Percentiles rank a stretch among this genome's conserved stretches.
phyloP scores from a whole-genome alignment of 2,888 invertebrate species.

The Nomada fucata region DNA sequence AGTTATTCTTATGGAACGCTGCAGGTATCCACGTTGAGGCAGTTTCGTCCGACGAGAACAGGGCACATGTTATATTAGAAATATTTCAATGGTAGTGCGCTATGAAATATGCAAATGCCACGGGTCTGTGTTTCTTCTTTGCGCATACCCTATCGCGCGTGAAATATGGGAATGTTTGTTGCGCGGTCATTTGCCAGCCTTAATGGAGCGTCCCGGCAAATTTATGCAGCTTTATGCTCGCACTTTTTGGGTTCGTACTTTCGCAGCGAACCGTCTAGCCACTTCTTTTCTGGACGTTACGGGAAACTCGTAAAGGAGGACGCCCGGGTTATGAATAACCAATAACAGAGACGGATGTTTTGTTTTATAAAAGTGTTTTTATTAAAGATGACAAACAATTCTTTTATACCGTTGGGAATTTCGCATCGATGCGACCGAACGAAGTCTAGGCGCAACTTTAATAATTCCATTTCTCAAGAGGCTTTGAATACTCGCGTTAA shows the following conservation, averaged over 20 bases:
- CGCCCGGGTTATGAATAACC: neutral
- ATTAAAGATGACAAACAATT: too few relatives aligned
- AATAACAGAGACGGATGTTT: neutral
- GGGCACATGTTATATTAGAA: constrained; percentile 38
- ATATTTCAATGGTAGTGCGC: constrained; percentile 45
- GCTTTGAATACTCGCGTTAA: neutral
- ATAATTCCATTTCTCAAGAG: neutral
- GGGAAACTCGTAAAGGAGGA: neutral
- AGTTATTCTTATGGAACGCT: neutral
- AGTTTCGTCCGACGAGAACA: neutral
- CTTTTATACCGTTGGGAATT: too few relatives aligned
- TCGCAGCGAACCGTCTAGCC: neutral
- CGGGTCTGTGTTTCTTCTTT: constrained; percentile 54
- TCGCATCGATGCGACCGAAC: too few relatives aligned
- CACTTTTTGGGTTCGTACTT: constrained; percentile 41
- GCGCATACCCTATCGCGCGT: constrained; percentile 41
- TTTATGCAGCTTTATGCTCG: constrained; percentile 41
- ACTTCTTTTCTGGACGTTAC: neutral
- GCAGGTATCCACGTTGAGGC: neutral
- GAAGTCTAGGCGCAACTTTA: too few relatives aligned
- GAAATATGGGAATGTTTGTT: constrained; percentile 57
- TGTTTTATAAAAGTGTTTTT: neutral
- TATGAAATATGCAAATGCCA: constrained; percentile 52
- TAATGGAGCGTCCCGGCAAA: constrained; percentile 50
- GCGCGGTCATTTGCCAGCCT: constrained; percentile 59